These are phyloP conservation scores for Eulemur mongoz DNA, from an alignment of 2,797 vertebrate species.

Conservation along the genomic window DNA sequence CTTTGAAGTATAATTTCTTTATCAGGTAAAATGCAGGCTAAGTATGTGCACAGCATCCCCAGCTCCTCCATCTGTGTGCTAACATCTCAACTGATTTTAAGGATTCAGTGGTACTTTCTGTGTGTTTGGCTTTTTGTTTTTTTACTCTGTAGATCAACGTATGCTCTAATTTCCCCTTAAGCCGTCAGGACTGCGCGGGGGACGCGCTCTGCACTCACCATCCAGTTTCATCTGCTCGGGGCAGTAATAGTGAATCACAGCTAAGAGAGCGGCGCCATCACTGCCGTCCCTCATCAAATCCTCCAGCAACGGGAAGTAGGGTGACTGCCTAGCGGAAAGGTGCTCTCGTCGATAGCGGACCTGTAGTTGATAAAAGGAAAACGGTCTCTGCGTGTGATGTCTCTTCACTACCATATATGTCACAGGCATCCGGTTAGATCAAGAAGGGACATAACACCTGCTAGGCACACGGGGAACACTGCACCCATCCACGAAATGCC, in stretches of 20 bases:
- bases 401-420: accelerated
- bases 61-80: accelerated
- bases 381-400: neutral
- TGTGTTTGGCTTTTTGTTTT: neutral
- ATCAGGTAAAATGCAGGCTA: neutral
- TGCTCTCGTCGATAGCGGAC: conserved; percentile 97
- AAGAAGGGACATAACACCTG: accelerated
- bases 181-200: neutral
- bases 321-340: conserved; percentile 90
- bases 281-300: conserved; percentile 94
- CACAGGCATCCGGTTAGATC: neutral
- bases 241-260: conserved; percentile 96
- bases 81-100: accelerated
- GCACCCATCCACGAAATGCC: too few relatives aligned
- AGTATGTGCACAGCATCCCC: accelerated
- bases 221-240: conserved; percentile 95
- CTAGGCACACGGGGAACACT: accelerated
- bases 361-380: conserved; percentile 78
- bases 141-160: accelerated
- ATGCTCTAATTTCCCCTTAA: accelerated
- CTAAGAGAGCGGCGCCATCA: conserved; percentile 92
- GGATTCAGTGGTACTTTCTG: accelerated
- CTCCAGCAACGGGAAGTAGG: conserved; percentile 93
- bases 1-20: neutral
- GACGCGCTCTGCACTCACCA: conserved; percentile 85